These are phyloP conservation scores for Vespertilio murinus DNA, from an alignment of 2,797 vertebrate genomes.

Conservation along the genomic window DNA sequence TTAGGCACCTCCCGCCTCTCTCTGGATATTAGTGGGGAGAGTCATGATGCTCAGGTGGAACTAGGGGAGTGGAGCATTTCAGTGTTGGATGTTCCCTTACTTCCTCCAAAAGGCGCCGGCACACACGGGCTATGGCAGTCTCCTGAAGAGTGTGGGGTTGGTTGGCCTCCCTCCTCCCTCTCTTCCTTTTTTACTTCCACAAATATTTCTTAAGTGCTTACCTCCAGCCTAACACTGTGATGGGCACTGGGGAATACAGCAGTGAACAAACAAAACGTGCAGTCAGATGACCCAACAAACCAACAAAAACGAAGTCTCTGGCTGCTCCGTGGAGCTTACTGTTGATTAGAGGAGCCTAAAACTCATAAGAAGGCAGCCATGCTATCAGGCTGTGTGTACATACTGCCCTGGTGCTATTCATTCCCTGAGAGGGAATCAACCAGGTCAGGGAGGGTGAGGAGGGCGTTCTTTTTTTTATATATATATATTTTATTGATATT, in stretches of 20 bases:
- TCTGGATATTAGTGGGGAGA: neutral
- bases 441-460: neutral
- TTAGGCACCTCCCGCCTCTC: neutral
- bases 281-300: neutral
- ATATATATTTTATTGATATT: too few species aligned
- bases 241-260: neutral
- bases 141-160: neutral
- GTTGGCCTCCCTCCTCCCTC: neutral
- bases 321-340: neutral
- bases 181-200: neutral
- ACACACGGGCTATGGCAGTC: neutral
- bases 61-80: neutral
- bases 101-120: neutral
- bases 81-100: neutral
- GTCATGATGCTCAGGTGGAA: neutral
- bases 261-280: neutral
- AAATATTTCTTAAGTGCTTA: neutral
- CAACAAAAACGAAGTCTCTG: neutral
- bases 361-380: neutral
- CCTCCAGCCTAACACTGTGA: neutral
- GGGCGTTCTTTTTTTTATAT: too few species aligned
- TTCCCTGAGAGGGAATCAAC: neutral
- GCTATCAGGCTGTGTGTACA: neutral
- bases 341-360: neutral
- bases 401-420: fast-evolving